Percentiles rank a stretch among this genome's conserved stretches.
phyloP scores from a whole-genome alignment of 2,888 invertebrate species.

The Diaperis boleti region DNA sequence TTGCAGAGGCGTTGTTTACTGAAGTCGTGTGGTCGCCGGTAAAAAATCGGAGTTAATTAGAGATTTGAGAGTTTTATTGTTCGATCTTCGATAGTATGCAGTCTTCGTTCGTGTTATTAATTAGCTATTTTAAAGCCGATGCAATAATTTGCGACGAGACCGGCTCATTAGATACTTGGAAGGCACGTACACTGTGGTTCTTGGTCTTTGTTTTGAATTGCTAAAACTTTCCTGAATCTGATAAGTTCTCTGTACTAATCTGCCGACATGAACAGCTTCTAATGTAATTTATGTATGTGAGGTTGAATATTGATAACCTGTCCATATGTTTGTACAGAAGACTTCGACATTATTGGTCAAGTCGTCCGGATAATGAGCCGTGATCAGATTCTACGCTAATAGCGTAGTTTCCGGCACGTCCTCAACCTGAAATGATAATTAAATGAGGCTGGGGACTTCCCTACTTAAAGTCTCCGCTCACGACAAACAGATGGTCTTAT shows the following conservation, averaged over 20 bases:
- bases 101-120: slow-evolving; percentile 37
- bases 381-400: slow-evolving; percentile 2
- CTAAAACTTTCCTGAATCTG: slow-evolving; percentile 42
- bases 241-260: slow-evolving; percentile 39
- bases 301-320: slow-evolving; percentile 40
- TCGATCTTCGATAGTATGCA: slow-evolving; percentile 15
- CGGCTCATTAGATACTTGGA: slow-evolving; percentile 29
- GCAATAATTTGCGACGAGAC: slow-evolving; percentile 31
- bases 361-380: slow-evolving; percentile 13
- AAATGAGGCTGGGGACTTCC: not conserved
- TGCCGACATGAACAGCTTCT: slow-evolving; percentile 40
- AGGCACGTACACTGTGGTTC: slow-evolving; percentile 28
- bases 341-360: slow-evolving; percentile 19
- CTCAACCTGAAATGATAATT: slow-evolving; percentile 1
- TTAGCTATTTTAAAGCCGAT: slow-evolving; percentile 19
- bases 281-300: slow-evolving; percentile 37
- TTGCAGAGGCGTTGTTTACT: not conserved
- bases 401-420: not conserved
- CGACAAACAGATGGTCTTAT: not conserved
- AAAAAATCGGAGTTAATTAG: slow-evolving; percentile 26
- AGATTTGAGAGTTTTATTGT: slow-evolving; percentile 26
- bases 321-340: slow-evolving; percentile 2
- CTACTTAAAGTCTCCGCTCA: not conserved
- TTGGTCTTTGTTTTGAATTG: slow-evolving; percentile 39
- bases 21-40: not conserved